Evolutionary conservation across 1,140 invertebrate genomes (phyloP), one percentile per base, ranked within the genome.

Genomic region (Aphidius ervi): DNA sequence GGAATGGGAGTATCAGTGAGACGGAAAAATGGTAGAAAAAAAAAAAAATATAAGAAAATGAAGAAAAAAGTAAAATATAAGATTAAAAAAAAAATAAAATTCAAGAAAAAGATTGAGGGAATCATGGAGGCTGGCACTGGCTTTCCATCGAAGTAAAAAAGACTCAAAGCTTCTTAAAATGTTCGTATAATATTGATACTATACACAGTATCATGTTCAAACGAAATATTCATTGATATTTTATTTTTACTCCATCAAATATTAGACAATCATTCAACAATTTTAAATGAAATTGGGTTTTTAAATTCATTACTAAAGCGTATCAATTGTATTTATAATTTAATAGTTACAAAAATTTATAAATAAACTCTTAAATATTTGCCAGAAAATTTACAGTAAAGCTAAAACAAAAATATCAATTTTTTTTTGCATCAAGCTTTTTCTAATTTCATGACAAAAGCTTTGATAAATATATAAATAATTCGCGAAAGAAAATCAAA

Each of bases 81-180:
- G 43, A 47, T 46, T 39, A 37, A 53, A 49, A 58, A 8, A 16
- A 39, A 53, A 37, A 57, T 54, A 56, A 45, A 52, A 43, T 43
- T 39, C 31, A 60, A 64, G 63, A 48, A 64, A 66, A 67, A 63
- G 54, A 62, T 65, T 52, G 59, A 67, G 53, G 54, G 60, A 56
- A 65, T 62, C 57, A 65, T 61, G 37, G 47, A 48, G 59, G 59
- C 41, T 46, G 16, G 53, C 43, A 52, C 31, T 39, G 52, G 46
- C 63, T 62, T 62, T 37, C 56, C 54, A 42, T 54, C 60, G 56
- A 37, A 54, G 53, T 46, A 48, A 45, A 54, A 49, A 40, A 23
- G 46, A 46, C 56, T 52, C 48, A 65, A 59, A 58, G 46, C 50
- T 63, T 57, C 56, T 62, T 61, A 62, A 64, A 60, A 64, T 61